Evolutionary conservation across 2,113 vertebrate genomes (phyloP), one percentile per base, ranked within the genome.

Genomic region (Larimichthys polyactis): DNA sequence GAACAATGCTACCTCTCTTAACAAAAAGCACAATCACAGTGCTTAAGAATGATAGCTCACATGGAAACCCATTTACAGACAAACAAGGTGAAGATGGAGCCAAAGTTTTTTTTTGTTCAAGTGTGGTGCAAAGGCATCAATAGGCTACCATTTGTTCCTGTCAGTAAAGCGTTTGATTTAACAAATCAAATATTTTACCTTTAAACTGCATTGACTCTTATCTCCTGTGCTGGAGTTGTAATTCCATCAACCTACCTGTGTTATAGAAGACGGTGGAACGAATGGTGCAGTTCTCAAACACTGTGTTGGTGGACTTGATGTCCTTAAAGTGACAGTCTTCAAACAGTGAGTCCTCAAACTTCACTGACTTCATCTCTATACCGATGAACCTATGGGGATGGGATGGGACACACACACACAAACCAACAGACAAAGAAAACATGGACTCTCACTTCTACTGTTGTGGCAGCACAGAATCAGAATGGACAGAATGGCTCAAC

Each of bases 201-300:
- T 44, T 27, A 17, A 73, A 40, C 54, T 48, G 20, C 11, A 20
- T 29, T 58, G 22, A 27, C 16, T 20, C 11, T 29, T 6, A 36
- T 36, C 16, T 24, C 59, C 51, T 20, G 58, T 60, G 36, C 64
- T 74, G 40, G 64, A 20, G 32, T 63, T 63, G 67, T 40, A 40
- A 40, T 40, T 40, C 36, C 36, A 9, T 40, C 36, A 72, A 86
- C 92, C 85, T 87, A 99, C 98, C 97, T 22, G 98, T 99, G 86
- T 99, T 96, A 72, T 95, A 95, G 93, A 99, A 99, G 87, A 92
- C 11, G 4, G 97, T 97, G 14, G 94, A 96, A 71, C 93, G 93
- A 72, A 99, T 96, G 87, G 97, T 99, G 93, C 98, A 99, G 89
- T 98, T 98, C 92, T 96, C 95, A 79, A 99, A 99, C 90, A 96